Conservation (phyloP, 2,113 vertebrate species). For the Laterallus jamaicensis region DNA sequence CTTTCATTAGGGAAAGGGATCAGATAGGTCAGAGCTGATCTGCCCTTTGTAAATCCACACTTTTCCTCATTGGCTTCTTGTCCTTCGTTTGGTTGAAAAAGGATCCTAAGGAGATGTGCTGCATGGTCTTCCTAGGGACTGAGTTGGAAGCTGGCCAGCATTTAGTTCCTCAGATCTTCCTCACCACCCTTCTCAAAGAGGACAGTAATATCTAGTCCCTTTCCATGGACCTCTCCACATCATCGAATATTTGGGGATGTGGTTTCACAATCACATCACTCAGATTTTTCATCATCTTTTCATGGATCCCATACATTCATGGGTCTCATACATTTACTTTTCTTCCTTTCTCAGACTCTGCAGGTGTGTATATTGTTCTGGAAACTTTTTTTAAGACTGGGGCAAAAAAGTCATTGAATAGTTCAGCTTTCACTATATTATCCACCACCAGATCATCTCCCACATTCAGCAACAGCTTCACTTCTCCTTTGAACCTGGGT, state of each 20-base stretch:
- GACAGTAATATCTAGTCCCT: neutral
- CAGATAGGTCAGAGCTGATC: neutral
- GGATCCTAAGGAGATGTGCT: neutral
- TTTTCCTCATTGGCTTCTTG: neutral
- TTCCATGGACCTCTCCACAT: neutral
- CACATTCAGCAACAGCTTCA: neutral
- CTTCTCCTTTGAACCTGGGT: neutral
- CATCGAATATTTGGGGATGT: neutral
- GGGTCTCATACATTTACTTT: neutral
- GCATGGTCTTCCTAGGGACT: neutral
- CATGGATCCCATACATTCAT: accelerated
- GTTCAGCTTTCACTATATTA: neutral
- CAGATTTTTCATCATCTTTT: neutral
- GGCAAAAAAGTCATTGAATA: neutral
- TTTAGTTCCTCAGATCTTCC: neutral
- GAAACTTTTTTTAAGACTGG: neutral
- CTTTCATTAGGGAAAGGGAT: neutral
- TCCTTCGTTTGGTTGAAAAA: neutral
- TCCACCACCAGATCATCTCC: neutral
- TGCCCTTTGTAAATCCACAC: neutral
- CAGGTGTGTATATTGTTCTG: neutral
- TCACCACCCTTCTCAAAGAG: neutral
- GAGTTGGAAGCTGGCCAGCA: neutral
- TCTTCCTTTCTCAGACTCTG: neutral
- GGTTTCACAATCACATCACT: neutral